These are phyloP conservation scores for Calycopis cecrops DNA, from an alignment of 1,140 invertebrate species.

Conservation along the genomic window DNA sequence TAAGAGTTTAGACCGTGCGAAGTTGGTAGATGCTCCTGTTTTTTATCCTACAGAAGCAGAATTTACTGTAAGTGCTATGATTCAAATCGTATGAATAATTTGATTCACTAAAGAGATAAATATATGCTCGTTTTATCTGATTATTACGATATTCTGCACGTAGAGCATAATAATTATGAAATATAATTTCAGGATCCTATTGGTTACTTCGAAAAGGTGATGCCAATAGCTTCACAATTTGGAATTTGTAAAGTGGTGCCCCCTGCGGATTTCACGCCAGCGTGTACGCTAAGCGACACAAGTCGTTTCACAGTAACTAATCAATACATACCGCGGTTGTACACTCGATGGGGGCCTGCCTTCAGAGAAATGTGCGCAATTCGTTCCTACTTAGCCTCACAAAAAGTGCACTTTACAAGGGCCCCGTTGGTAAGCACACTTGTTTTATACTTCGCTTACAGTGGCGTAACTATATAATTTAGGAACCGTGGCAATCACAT, in stretches of 20 bases:
- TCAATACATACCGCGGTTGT: constrained; percentile 94
- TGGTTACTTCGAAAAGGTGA: constrained; percentile 91
- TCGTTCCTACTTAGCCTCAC: constrained; percentile 86
- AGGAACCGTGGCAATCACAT: neutral
- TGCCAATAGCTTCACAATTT: constrained; percentile 85
- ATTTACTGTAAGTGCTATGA: constrained; percentile 31
- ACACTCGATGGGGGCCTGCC: constrained; percentile 92
- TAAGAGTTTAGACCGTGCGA: constrained; percentile 2
- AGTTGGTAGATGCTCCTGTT: constrained; percentile 29
- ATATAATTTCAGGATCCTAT: constrained; percentile 84
- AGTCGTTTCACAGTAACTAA: constrained; percentile 93
- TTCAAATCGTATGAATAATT: neutral
- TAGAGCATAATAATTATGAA: neutral
- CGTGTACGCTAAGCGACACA: constrained; percentile 89
- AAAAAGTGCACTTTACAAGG: constrained; percentile 84
- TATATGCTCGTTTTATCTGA: no score
- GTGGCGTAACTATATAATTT: no score
- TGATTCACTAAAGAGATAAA: no score
- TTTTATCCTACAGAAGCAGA: constrained; percentile 37
- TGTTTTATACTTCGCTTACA: no score
- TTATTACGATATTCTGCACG: no score
- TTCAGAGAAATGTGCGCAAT: constrained; percentile 91
- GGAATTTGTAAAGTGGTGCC: constrained; percentile 94
- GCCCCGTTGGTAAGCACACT: constrained; percentile 80
- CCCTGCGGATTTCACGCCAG: constrained; percentile 90